These are phyloP conservation scores for Anas bahamensis DNA, from an alignment of 2,797 vertebrate species.

Conservation along the genomic window DNA sequence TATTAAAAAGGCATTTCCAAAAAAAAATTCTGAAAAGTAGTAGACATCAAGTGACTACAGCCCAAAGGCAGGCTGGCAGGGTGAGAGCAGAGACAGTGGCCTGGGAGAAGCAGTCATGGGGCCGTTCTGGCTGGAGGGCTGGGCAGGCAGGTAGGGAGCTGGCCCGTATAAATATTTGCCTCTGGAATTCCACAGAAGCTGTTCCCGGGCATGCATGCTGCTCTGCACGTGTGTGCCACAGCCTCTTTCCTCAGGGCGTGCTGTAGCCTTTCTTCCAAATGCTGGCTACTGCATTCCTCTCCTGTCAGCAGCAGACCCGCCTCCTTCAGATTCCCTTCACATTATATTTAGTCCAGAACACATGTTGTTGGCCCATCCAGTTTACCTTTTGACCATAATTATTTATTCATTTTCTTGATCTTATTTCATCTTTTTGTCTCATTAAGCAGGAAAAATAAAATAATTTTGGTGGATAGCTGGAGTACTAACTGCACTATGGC, in stretches of 20 bases:
- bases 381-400: background rate
- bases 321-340: background rate
- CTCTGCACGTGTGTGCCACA: background rate
- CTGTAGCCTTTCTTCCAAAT: background rate
- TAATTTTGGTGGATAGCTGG: background rate
- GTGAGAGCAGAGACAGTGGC: background rate
- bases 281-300: background rate
- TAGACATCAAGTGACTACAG: background rate
- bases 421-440: background rate
- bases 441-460: background rate
- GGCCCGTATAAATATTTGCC: background rate
- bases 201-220: background rate
- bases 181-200: background rate
- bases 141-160: background rate
- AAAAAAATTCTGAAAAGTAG: background rate
- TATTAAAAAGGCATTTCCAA: background rate
- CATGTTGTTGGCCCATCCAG: background rate
- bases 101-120: background rate
- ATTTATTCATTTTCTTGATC: background rate
- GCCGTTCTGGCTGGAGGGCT: background rate
- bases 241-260: background rate
- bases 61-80: background rate
- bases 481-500: background rate
- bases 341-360: background rate
- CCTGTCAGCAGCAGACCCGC: background rate